These are phyloP conservation scores for Myodes glareolus DNA, from an alignment of 2,113 vertebrate genomes.

Conservation along the genomic window DNA sequence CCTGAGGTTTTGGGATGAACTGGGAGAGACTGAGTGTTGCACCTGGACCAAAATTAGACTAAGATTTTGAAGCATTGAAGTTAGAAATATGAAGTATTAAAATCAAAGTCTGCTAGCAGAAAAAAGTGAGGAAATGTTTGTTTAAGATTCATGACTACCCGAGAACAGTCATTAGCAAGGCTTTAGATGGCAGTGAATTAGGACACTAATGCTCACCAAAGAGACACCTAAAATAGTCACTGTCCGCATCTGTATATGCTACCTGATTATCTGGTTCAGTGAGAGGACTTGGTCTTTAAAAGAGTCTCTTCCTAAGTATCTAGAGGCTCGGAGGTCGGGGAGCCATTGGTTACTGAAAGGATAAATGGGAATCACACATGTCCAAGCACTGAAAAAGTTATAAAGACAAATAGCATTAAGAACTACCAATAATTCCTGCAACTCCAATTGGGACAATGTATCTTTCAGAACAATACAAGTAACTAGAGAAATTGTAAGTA, in stretches of 20 bases:
- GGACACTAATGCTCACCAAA: not conserved
- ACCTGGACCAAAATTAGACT: conserved; percentile 57
- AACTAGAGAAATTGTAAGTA: not conserved
- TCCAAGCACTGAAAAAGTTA: not conserved
- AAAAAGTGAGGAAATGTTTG: conserved; percentile 7
- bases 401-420: not conserved
- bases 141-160: not conserved
- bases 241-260: not conserved
- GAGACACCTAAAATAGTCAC: not conserved
- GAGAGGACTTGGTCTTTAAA: not conserved
- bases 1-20: not conserved
- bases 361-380: not conserved
- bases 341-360: not conserved
- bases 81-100: conserved; percentile 31
- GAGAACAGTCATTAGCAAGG: not conserved
- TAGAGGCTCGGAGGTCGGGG: not conserved
- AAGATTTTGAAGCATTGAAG: conserved; percentile 24
- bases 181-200: not conserved
- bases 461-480: not conserved
- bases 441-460: not conserved
- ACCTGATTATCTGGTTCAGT: not conserved
- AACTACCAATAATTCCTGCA: not conserved
- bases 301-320: not conserved
- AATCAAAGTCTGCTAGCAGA: conserved; percentile 39
- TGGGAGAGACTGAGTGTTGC: not conserved